Percentiles rank a stretch among this genome's conserved stretches.
Evolutionary conservation across 1,140 invertebrate species (phyloP).

Genomic region (Telenomus remus): DNA sequence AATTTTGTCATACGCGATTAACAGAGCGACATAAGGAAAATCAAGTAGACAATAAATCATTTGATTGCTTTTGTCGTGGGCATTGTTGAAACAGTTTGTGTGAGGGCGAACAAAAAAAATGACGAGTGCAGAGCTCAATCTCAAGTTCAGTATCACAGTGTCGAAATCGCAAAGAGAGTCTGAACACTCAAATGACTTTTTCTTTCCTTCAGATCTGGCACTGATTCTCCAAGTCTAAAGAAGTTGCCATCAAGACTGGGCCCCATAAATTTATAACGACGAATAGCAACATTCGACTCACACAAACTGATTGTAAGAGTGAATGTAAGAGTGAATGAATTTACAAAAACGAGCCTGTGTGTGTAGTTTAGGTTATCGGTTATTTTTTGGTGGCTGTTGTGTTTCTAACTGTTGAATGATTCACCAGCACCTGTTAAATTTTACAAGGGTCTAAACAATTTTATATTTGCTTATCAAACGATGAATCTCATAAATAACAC

Average conservation of each 20-base stretch:
- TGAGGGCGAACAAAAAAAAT: slow-evolving; percentile 5
- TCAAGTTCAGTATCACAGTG: slow-evolving; percentile 27
- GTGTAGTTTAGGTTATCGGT: no score
- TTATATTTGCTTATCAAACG: no score
- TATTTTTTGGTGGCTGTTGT: no score
- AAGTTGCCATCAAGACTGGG: slow-evolving; percentile 10
- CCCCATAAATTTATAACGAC: no score
- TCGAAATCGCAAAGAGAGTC: slow-evolving; percentile 21
- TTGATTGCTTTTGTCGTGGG: slow-evolving; percentile 9
- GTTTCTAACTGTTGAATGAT: no score
- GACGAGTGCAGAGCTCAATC: slow-evolving; percentile 5
- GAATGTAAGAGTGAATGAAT: no score
- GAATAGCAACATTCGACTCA: no score
- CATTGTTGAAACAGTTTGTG: slow-evolving; percentile 7
- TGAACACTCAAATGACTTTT: slow-evolving; percentile 21
- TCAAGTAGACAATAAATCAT: slow-evolving; percentile 16
- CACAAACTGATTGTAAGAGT: no score
- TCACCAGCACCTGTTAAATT: no score
- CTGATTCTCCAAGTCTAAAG: slow-evolving; percentile 7
- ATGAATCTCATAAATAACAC: no score
- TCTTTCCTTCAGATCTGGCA: neutral
- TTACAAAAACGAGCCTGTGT: no score
- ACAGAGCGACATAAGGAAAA: slow-evolving; percentile 13
- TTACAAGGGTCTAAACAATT: no score
- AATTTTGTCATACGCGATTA: slow-evolving; percentile 1